phyloP scores from a whole-genome alignment of 2,113 vertebrate species.

The Gnathochromis pfefferi region DNA sequence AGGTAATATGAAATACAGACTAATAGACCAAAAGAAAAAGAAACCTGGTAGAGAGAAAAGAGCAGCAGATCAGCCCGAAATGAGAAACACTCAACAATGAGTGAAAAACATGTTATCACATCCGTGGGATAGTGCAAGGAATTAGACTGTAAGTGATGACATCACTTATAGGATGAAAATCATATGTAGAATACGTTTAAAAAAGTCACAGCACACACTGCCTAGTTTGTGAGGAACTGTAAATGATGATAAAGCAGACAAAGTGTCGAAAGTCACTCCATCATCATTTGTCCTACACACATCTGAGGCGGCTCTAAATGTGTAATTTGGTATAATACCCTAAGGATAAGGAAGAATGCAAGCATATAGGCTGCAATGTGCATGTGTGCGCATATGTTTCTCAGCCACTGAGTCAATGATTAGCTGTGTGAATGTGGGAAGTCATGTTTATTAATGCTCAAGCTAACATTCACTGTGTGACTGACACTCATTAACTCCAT shows the following conservation, averaged over 20 bases:
- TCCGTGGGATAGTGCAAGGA: background rate
- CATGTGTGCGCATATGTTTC: background rate
- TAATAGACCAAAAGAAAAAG: background rate
- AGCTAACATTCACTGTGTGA: slow-evolving; percentile 32
- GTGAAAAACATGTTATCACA: background rate
- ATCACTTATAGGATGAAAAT: background rate
- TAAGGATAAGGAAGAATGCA: background rate
- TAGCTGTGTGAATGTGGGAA: slow-evolving; percentile 28
- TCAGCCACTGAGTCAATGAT: slow-evolving; percentile 18
- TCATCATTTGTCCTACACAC: background rate
- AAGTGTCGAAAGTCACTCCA: background rate
- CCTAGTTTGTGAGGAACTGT: background rate
- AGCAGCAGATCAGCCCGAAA: background rate
- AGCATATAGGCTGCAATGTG: background rate
- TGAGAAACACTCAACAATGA: background rate
- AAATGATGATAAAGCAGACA: background rate
- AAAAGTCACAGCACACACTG: background rate
- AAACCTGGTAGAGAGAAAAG: background rate
- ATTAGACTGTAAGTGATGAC: background rate
- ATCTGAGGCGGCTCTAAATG: background rate
- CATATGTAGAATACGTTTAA: background rate
- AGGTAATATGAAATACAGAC: background rate
- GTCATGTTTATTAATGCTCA: slow-evolving; percentile 38
- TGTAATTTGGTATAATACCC: background rate
- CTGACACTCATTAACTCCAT: slow-evolving; percentile 50